Conservation (phyloP, 2,113 vertebrate genomes). For the Willisornis vidua region DNA sequence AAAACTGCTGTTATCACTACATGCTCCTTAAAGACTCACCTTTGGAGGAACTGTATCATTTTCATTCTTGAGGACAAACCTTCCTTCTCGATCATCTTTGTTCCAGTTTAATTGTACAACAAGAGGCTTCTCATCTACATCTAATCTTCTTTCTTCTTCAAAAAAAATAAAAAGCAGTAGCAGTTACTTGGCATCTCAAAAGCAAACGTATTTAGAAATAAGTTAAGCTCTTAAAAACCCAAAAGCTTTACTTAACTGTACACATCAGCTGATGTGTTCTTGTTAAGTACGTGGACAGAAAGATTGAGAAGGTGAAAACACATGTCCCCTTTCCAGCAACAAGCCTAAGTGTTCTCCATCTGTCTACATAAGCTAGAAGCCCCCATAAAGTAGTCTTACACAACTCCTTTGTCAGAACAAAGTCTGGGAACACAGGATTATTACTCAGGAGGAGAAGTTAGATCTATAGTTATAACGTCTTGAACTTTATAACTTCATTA, state of each 20-base stretch:
- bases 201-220: neutral
- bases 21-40: conserved; percentile 63
- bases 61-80: conserved; percentile 99
- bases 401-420: neutral
- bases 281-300: neutral
- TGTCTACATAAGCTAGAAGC: neutral
- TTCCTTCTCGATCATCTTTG: conserved; percentile 96
- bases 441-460: neutral
- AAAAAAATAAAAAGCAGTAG: neutral
- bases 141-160: conserved; percentile 99
- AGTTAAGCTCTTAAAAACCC: neutral
- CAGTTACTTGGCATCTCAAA: conserved; percentile 36
- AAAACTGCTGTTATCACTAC: neutral
- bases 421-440: neutral
- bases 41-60: conserved; percentile 90
- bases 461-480: neutral
- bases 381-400: neutral
- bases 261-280: neutral
- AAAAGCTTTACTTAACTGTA: neutral
- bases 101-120: conserved; percentile 99
- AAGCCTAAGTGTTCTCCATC: neutral
- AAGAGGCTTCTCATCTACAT: conserved; percentile 95
- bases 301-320: neutral
- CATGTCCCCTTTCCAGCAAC: neutral
- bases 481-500: neutral